Evolutionary conservation across 2,113 vertebrate species (phyloP).

Genomic region (Chaetodon trifascialis): DNA sequence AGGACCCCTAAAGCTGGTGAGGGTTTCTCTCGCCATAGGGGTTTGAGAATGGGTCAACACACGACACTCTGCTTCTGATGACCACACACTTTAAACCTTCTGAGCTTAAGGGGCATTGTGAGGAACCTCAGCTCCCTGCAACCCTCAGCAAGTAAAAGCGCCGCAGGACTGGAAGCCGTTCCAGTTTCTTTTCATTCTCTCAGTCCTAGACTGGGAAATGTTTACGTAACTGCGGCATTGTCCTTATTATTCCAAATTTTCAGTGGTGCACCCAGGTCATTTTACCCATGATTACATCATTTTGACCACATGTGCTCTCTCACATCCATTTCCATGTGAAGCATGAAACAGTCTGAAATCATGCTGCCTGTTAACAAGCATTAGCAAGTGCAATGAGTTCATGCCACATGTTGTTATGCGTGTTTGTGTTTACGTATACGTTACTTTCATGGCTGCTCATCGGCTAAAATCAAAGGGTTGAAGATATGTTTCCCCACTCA

Average conservation of each 20-base stretch:
- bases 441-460: no score
- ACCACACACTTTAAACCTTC: slow-evolving; percentile 19
- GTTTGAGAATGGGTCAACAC: neutral
- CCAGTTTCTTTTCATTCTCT: slow-evolving; percentile 21
- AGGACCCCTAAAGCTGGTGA: neutral
- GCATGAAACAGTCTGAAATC: slow-evolving; percentile 47
- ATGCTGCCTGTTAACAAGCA: slow-evolving; percentile 7
- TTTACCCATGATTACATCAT: slow-evolving; percentile 56
- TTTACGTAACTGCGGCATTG: slow-evolving; percentile 49
- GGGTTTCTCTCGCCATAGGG: neutral
- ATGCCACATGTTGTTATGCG: neutral
- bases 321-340: slow-evolving; percentile 33
- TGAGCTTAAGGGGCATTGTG: no score
- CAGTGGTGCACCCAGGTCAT: slow-evolving; percentile 20
- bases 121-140: neutral
- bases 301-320: slow-evolving; percentile 32
- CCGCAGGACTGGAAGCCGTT: neutral
- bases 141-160: neutral
- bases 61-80: neutral
- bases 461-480: neutral
- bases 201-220: slow-evolving; percentile 9
- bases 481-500: neutral
- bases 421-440: no score
- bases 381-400: slow-evolving; percentile 17
- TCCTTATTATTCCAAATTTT: slow-evolving; percentile 43